Evolutionary conservation across 1,140 invertebrate species (phyloP).

Genomic region (Drosophila teissieri): DNA sequence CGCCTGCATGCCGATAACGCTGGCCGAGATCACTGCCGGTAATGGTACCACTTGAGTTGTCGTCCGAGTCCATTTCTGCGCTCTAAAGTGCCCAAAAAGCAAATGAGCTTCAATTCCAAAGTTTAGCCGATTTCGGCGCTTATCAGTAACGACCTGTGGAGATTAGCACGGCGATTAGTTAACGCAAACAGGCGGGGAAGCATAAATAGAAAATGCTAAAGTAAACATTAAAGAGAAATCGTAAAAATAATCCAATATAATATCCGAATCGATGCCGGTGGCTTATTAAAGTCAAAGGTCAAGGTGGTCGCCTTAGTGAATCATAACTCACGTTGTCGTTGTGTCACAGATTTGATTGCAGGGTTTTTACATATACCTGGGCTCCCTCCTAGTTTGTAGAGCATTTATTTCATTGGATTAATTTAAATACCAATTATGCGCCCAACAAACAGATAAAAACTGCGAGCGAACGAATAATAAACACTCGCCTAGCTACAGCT

Average conservation of each 20-base stretch:
- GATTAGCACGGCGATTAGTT: conserved; percentile 67
- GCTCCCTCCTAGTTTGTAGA: no score
- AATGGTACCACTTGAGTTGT: conserved; percentile 41
- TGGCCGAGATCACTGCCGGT: conserved; percentile 54
- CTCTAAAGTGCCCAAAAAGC: conserved; percentile 38
- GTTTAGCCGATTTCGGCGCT: conserved; percentile 50
- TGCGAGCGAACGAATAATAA: conserved; percentile 21
- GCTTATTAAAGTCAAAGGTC: conserved; percentile 52
- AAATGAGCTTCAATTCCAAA: conserved; percentile 67
- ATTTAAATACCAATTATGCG: conserved; percentile 22
- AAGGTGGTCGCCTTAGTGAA: conserved; percentile 53
- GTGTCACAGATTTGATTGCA: background rate
- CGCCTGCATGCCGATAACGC: conserved; percentile 76
- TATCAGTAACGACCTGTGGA: conserved; percentile 42
- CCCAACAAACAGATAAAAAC: conserved; percentile 3
- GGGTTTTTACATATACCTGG: no score
- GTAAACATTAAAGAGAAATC: conserved; percentile 32
- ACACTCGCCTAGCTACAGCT: conserved; percentile 55
- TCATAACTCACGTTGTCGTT: conserved; percentile 44
- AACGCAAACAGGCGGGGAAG: conserved; percentile 13
- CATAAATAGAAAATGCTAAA: conserved; percentile 37
- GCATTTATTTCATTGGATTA: background rate
- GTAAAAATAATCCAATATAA: conserved; percentile 1
- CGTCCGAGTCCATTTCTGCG: conserved; percentile 55
- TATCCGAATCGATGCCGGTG: conserved; percentile 30